These are phyloP conservation scores for Baronia brevicornis DNA, from an alignment of 2,888 invertebrate species.

Conservation along the genomic window DNA sequence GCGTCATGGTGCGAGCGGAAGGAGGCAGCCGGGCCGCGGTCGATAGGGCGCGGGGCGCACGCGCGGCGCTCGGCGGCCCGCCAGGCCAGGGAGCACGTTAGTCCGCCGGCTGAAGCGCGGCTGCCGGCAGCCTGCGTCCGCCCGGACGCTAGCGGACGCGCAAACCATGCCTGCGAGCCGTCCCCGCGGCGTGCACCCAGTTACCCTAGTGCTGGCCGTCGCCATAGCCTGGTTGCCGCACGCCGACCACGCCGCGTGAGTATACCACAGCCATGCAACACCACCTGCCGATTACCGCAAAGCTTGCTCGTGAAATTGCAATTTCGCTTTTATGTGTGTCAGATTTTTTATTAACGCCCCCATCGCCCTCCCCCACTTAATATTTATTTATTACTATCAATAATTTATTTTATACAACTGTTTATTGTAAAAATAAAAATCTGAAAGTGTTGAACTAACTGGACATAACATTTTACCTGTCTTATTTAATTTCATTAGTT, in stretches of 20 bases:
- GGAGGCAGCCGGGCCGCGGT: constrained; percentile 46
- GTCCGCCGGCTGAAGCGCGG: constrained; percentile 59
- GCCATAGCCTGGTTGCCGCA: constrained; percentile 55
- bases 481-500: no score
- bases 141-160: constrained; percentile 39
- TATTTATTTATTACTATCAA: no score
- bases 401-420: no score
- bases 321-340: no score
- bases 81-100: constrained; percentile 37
- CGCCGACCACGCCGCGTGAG: constrained; percentile 60
- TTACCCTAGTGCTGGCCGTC: constrained; percentile 54
- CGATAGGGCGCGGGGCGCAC: constrained; percentile 53
- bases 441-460: no score
- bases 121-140: constrained; percentile 57
- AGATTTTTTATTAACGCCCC: no score
- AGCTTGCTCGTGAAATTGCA: no score
- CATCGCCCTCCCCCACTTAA: no score
- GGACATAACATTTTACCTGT: no score
- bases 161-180: constrained; percentile 55
- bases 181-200: constrained; percentile 54
- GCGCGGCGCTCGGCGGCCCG: constrained; percentile 44
- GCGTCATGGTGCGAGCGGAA: constrained; percentile 39
- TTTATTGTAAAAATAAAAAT: no score
- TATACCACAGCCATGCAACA: no score
- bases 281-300: no score